Base-by-base conservation (phyloP, 1,140 invertebrate genomes). In the Ceratoteleas bidentatus region DNA sequence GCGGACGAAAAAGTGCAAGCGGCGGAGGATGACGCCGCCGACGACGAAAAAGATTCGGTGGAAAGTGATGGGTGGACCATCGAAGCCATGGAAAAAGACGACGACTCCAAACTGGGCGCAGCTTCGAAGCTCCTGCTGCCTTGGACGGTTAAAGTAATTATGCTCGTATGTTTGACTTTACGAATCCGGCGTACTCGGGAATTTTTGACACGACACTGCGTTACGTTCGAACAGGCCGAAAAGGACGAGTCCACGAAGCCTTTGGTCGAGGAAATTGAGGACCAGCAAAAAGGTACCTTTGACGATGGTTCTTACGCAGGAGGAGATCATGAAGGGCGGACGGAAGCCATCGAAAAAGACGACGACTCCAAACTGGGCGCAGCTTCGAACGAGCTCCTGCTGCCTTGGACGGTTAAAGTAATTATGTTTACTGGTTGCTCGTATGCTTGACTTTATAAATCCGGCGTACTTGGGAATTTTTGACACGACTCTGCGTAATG, bases 61-160 rank as follows among this genome's bases (percentile, higher is more conserved):
- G 78, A 87, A 87, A 87, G 82, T 83, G 85, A 85, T 73, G 84
- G 65, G 74, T 69, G 65, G 33, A n/a, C n/a, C n/a, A n/a, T n/a
- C n/a, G 62, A 72, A 65, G 64, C 49, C 56, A 49, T 68, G 53
- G 81, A 85, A 79, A 81, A 81, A 81, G 68, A 78, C 34, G 61
- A 75, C 34, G 61, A 74, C 34, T 40, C 43, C 60, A 10, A 62
- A 60, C 64, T 43, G 64, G 56, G 45, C 47, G 54, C 43, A 24
- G 24, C 24, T 24, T 24, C 24, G 69, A 64, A 15, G 45, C 65
- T 86, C 75, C 69, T 86, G 66, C 43, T 87, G 15, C 85, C 87
- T 54, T 84, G 81, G 73, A 77, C 57, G 65, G 62, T 74, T 13
- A 9, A 81, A 53, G 82, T 84, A 69, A 75, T 72, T n/a, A n/a